These are phyloP conservation scores for Drosophila tsacasi DNA, from an alignment of 1,140 invertebrate genomes.

Conservation along the genomic window DNA sequence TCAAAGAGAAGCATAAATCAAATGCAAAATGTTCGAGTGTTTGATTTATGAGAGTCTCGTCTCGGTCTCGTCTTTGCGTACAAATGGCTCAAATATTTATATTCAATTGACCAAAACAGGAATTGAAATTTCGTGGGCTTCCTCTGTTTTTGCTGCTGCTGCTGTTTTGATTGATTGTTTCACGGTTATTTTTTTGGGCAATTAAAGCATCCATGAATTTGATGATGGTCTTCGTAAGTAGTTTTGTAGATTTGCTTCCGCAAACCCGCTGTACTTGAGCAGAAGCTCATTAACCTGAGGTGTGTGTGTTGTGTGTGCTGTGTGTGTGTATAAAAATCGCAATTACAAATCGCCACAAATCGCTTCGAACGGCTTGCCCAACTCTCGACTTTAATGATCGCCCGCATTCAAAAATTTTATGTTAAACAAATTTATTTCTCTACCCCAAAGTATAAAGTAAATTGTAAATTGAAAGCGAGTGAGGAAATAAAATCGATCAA, in stretches of 20 bases:
- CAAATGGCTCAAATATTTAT: slow-evolving; percentile 29
- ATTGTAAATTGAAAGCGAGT: slow-evolving; percentile 20
- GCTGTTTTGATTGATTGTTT: slow-evolving; percentile 52
- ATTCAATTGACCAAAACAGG: slow-evolving; percentile 51
- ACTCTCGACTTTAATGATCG: slow-evolving; percentile 17
- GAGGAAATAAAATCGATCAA: slow-evolving; percentile 11
- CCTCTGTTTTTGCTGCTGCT: slow-evolving; percentile 19
- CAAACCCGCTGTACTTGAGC: slow-evolving; percentile 51
- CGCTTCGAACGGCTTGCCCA: slow-evolving; percentile 42
- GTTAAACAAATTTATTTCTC: slow-evolving; percentile 38
- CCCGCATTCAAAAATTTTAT: slow-evolving; percentile 5
- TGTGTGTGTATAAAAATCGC: slow-evolving; percentile 19
- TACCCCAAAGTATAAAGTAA: slow-evolving; percentile 24
- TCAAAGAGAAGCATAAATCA: slow-evolving; percentile 31
- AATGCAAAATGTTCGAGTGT: slow-evolving; percentile 31
- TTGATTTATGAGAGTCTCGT: slow-evolving; percentile 38
- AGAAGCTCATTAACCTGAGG: slow-evolving; percentile 34
- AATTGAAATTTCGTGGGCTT: slow-evolving; percentile 39
- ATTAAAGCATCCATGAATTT: slow-evolving; percentile 44
- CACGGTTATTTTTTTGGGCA: slow-evolving; percentile 35
- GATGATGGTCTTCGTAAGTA: slow-evolving; percentile 50
- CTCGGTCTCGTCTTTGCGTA: neutral
- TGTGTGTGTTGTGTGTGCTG: neutral
- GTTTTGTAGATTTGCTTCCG: slow-evolving; percentile 47
- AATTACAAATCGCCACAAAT: slow-evolving; percentile 41